Percentiles rank a stretch among this genome's conserved stretches.
Evolutionary conservation across 2,113 vertebrate genomes (phyloP).

Genomic region (Nerophis lumbriciformis): DNA sequence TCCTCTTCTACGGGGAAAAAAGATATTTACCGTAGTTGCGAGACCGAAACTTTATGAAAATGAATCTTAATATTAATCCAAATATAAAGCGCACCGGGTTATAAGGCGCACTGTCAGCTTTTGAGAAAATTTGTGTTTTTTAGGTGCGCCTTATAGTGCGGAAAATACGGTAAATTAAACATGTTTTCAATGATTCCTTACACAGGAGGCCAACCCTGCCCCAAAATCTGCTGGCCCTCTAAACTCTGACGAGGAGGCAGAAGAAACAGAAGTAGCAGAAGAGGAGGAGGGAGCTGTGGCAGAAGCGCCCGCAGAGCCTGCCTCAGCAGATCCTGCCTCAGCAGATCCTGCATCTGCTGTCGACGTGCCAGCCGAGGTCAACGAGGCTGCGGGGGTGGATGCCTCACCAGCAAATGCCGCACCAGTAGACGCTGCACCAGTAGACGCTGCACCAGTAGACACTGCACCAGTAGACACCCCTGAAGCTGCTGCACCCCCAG

Average conservation of each 20-base stretch:
- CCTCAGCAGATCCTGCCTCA: conserved; percentile 9
- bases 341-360: conserved; percentile 18
- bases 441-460: background rate
- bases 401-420: conserved; percentile 9
- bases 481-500: conserved; percentile 7
- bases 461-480: background rate
- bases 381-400: conserved; percentile 16
- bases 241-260: conserved; percentile 67
- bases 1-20: no score
- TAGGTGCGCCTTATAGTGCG: no score
- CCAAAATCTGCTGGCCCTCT: conserved; percentile 41
- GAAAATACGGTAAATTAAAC: background rate
- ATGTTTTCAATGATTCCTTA: background rate
- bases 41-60: no score
- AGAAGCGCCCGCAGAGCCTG: conserved; percentile 12
- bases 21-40: no score
- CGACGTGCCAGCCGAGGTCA: conserved; percentile 27
- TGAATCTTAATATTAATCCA: no score
- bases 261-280: conserved; percentile 39
- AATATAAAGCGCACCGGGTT: no score
- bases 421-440: background rate
- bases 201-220: conserved; percentile 25
- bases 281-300: conserved; percentile 23
- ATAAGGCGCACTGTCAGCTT: no score
- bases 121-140: no score